These are phyloP conservation scores for Alouatta palliata DNA, from an alignment of 2,113 vertebrate genomes.

Conservation along the genomic window DNA sequence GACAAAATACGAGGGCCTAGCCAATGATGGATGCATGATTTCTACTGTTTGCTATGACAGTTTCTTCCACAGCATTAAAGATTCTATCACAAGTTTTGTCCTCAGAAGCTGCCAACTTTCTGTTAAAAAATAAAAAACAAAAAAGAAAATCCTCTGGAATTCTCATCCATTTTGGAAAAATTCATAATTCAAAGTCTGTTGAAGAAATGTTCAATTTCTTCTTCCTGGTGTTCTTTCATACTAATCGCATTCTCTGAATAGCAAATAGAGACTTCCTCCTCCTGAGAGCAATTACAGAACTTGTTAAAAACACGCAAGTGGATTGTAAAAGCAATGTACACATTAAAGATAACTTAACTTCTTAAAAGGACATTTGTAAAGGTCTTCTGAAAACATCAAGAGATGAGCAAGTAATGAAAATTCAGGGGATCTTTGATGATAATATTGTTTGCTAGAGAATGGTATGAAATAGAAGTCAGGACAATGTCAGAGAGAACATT, in stretches of 20 bases:
- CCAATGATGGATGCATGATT: neutral
- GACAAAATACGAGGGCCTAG: neutral
- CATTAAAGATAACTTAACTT: constrained; percentile 60
- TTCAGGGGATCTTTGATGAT: neutral
- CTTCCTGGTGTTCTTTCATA: constrained; percentile 69
- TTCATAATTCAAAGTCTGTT: constrained; percentile 65
- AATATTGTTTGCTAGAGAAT: constrained; percentile 1
- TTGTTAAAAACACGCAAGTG: constrained; percentile 66
- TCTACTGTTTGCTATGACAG: neutral
- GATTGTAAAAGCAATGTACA: constrained; percentile 61
- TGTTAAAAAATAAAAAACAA: neutral
- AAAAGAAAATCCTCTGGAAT: neutral
- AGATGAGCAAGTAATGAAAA: constrained; percentile 47
- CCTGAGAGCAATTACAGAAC: constrained; percentile 60
- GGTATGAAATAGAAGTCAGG: constrained; percentile 1
- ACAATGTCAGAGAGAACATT: constrained; percentile 46
- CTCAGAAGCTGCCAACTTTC: constrained; percentile 56
- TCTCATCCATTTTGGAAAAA: constrained; percentile 64
- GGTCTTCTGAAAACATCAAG: constrained; percentile 54
- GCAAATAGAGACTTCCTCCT: constrained; percentile 66
- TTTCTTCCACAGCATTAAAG: neutral
- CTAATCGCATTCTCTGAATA: constrained; percentile 77
- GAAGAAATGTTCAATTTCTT: constrained; percentile 72
- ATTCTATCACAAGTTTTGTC: constrained; percentile 11
- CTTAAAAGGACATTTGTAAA: constrained; percentile 53